A percentile compares a stretch with the other conserved stretches of the same genome.
These are phyloP conservation scores for Drosophila tropicalis DNA, from an alignment of 1,140 invertebrate species.

Conservation along the genomic window DNA sequence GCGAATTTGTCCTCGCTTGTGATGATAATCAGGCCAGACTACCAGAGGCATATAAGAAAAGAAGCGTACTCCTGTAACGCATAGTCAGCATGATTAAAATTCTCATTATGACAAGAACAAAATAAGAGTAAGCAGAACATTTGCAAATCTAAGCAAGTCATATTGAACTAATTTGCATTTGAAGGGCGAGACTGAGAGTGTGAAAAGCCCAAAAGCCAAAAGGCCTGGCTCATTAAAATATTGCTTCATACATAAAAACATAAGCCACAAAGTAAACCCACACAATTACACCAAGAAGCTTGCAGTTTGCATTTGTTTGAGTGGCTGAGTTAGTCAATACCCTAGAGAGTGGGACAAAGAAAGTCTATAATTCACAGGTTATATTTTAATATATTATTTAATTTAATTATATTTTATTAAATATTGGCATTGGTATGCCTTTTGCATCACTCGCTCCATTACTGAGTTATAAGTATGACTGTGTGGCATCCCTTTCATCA, in stretches of 20 bases:
- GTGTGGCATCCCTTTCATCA: neutral
- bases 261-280: conserved; percentile 33
- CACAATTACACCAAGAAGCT: conserved; percentile 9
- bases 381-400: no score
- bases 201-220: conserved; percentile 29
- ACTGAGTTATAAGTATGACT: neutral
- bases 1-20: conserved; percentile 50
- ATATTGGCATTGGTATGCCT: no score
- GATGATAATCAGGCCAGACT: conserved; percentile 55
- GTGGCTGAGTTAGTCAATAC: neutral
- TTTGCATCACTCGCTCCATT: no score
- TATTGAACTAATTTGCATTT: conserved; percentile 67
- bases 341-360: neutral
- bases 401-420: no score
- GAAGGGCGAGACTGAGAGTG: conserved; percentile 27
- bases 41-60: conserved; percentile 3
- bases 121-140: conserved; percentile 20
- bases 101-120: conserved; percentile 67
- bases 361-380: no score
- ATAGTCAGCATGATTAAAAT: conserved; percentile 67
- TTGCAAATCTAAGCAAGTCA: conserved; percentile 49
- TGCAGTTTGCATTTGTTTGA: conserved; percentile 28
- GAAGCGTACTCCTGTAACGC: conserved; percentile 39
- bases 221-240: conserved; percentile 31
- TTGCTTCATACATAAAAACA: neutral